Conservation (phyloP, 2,797 vertebrate species). For the Craterocephalus amniculus region DNA sequence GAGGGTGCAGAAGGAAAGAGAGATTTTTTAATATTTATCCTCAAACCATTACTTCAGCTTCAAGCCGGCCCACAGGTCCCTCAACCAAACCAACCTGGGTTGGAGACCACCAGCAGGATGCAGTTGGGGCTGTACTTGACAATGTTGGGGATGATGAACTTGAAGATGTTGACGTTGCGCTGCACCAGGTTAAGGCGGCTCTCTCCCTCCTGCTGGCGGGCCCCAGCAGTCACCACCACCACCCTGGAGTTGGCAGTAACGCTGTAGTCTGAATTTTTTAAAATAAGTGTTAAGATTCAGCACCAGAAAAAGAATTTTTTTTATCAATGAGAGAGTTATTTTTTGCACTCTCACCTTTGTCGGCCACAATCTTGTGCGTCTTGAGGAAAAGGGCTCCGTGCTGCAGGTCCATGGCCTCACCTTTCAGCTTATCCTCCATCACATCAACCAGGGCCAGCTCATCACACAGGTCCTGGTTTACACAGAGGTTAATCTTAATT, state of each 20-base stretch:
- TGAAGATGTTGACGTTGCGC: conserved; percentile 98
- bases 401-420: conserved; percentile 96
- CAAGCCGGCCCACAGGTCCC: not conserved
- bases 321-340: not conserved
- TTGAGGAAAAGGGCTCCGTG: conserved; percentile 96
- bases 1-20: not conserved
- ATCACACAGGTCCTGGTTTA: conserved; percentile 89
- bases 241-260: conserved; percentile 95
- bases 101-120: conserved; percentile 94
- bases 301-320: not conserved
- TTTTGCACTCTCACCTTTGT: conserved; percentile 86
- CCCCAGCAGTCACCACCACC: conserved; percentile 95
- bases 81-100: conserved; percentile 86
- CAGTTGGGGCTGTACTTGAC: conserved; percentile 97
- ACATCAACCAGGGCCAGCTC: conserved; percentile 97
- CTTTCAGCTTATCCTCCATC: conserved; percentile 96
- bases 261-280: conserved; percentile 84
- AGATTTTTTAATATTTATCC: too few species aligned
- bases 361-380: conserved; percentile 91
- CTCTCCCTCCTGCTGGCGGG: conserved; percentile 96
- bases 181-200: conserved; percentile 97
- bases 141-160: conserved; percentile 97
- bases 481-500: not conserved
- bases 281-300: not conserved
- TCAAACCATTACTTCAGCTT: not conserved